phyloP scores from a whole-genome alignment of 2,113 vertebrate genomes.

The Neotragus moschatus region DNA sequence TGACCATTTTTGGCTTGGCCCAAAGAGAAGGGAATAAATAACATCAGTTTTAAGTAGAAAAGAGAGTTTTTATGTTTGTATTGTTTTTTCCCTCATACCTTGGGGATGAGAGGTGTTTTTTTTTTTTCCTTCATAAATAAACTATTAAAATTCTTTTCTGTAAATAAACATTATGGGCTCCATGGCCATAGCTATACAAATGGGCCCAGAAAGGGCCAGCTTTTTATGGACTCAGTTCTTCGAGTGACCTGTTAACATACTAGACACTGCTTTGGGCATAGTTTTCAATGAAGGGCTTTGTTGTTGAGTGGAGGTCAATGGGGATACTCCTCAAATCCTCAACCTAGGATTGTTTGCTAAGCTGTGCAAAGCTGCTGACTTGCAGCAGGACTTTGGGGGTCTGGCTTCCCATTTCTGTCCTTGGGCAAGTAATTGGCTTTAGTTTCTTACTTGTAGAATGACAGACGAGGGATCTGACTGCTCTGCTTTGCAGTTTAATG shows the following conservation, averaged over 20 bases:
- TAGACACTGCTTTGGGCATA: neutral
- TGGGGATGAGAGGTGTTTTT: neutral
- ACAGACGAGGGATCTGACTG: neutral
- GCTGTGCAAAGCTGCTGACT: neutral
- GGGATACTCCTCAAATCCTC: fast-evolving
- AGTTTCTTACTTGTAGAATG: neutral
- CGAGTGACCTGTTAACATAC: neutral
- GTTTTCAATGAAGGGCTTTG: neutral
- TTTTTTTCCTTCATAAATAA: neutral
- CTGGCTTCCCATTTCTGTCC: neutral
- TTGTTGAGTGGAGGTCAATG: neutral
- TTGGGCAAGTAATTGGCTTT: neutral
- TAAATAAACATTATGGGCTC: neutral
- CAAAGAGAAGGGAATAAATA: neutral
- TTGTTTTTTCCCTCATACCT: neutral
- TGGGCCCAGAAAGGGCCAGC: neutral
- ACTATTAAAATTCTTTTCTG: neutral
- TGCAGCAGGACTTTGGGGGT: neutral
- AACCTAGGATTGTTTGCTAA: neutral
- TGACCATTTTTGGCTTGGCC: neutral
- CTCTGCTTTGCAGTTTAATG: neutral
- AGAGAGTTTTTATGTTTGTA: neutral
- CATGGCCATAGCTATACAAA: neutral
- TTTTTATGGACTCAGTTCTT: neutral
- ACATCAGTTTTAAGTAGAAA: neutral